Evolutionary conservation across 2,888 invertebrate species (phyloP).

Genomic region (Erpobdella octoculata): DNA sequence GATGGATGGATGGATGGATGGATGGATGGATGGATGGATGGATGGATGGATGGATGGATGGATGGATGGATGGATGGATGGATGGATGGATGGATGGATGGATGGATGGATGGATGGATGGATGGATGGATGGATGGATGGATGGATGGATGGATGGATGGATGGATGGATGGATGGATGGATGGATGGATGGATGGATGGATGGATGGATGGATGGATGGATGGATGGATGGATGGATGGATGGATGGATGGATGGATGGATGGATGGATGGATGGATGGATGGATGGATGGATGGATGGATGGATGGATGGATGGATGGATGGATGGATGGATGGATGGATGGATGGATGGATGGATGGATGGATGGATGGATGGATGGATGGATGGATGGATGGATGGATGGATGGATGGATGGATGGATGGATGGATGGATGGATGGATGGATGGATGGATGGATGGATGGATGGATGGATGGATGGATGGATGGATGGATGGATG

Average conservation of each 20-base stretch:
- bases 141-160: neutral
- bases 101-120: slow-evolving; percentile 6
- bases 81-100: neutral
- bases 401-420: slow-evolving; percentile 9
- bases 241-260: neutral
- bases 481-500: slow-evolving; percentile 1
- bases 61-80: slow-evolving; percentile 9
- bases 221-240: neutral
- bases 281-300: slow-evolving; percentile 5
- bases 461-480: slow-evolving; percentile 12
- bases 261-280: neutral
- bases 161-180: slow-evolving; percentile 10
- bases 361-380: slow-evolving; percentile 6
- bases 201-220: slow-evolving; percentile 15
- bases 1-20: slow-evolving; percentile 9
- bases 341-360: no score
- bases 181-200: slow-evolving; percentile 12
- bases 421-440: slow-evolving; percentile 12
- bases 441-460: slow-evolving; percentile 9
- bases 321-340: no score
- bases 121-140: slow-evolving; percentile 9
- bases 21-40: neutral
- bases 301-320: no score
- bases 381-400: slow-evolving; percentile 12
- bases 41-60: slow-evolving; percentile 6